A percentile compares a stretch with the other conserved stretches of the same genome.
Evolutionary conservation across 2,888 invertebrate genomes (phyloP).

Genomic region (Ceramica pisi): DNA sequence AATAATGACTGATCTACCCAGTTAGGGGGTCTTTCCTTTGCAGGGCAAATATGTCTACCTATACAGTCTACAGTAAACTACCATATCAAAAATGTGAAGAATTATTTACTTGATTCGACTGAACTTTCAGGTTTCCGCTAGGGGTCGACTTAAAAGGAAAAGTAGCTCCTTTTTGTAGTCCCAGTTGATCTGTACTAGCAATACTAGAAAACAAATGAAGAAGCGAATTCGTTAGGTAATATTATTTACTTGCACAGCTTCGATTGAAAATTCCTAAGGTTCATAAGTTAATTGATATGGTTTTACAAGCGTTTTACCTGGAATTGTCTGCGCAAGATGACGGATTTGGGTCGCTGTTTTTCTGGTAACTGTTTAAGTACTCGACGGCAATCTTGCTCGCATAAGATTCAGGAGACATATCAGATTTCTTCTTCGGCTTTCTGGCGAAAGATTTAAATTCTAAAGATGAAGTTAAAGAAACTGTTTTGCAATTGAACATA

Average conservation of each 20-base stretch:
- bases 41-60: too few species aligned
- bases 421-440: conserved; percentile 78
- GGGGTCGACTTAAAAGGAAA: conserved; percentile 93
- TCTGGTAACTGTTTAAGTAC: conserved; percentile 72
- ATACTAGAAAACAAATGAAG: conserved; percentile 68
- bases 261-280: neutral
- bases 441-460: conserved; percentile 59
- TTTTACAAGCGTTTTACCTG: conserved; percentile 72
- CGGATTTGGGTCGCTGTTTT: conserved; percentile 70
- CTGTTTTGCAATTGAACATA: neutral
- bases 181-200: conserved; percentile 77
- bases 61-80: neutral
- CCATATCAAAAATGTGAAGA: neutral
- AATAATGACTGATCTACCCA: too few species aligned
- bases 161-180: conserved; percentile 76
- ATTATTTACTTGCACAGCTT: neutral
- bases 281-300: neutral
- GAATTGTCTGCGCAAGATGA: conserved; percentile 82
- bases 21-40: too few species aligned
- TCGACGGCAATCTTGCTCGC: conserved; percentile 77
- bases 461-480: neutral
- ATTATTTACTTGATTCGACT: conserved; percentile 92
- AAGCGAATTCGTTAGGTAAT: neutral
- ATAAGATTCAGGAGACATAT: conserved; percentile 78
- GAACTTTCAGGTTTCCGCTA: conserved; percentile 93